These are phyloP conservation scores for Vesta saturnalis DNA, from an alignment of 2,888 invertebrate species.

Conservation along the genomic window DNA sequence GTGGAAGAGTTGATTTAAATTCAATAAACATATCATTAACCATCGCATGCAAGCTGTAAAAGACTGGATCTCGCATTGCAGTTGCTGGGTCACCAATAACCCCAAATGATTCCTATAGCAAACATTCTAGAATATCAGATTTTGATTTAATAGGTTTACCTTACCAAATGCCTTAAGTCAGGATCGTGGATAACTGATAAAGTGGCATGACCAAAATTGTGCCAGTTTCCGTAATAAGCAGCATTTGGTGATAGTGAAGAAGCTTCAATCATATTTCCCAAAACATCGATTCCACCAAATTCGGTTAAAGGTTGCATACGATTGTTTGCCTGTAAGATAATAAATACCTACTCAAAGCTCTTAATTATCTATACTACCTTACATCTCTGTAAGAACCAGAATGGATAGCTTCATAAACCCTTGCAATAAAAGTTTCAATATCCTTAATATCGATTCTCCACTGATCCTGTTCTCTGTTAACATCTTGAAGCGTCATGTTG, in stretches of 20 bases:
- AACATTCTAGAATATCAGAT: slow-evolving; percentile 10
- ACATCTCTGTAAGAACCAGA: slow-evolving; percentile 69
- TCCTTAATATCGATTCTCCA: slow-evolving; percentile 72
- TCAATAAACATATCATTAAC: slow-evolving; percentile 79
- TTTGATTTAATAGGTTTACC: slow-evolving; percentile 38
- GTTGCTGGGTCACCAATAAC: slow-evolving; percentile 85
- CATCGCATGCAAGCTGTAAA: slow-evolving; percentile 84
- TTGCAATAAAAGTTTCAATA: slow-evolving; percentile 76
- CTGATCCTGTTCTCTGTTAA: slow-evolving; percentile 74
- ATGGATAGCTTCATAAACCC: slow-evolving; percentile 76
- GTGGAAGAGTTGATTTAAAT: slow-evolving; percentile 74
- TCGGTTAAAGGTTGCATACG: slow-evolving; percentile 70
- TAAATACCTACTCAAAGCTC: background rate
- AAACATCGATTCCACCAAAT: slow-evolving; percentile 74
- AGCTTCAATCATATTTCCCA: slow-evolving; percentile 84
- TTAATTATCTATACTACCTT: slow-evolving; percentile 49
- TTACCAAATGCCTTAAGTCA: slow-evolving; percentile 74
- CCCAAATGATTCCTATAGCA: slow-evolving; percentile 74
- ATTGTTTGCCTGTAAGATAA: slow-evolving; percentile 65
- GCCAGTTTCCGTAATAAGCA: slow-evolving; percentile 77
- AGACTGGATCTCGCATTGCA: slow-evolving; percentile 85
- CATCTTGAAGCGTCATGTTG: slow-evolving; percentile 65
- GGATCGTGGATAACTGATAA: slow-evolving; percentile 82
- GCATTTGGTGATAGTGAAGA: slow-evolving; percentile 73
- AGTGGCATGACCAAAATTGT: slow-evolving; percentile 82